Conservation (phyloP, 2,797 vertebrate genomes). For the Meriones psammophilus region DNA sequence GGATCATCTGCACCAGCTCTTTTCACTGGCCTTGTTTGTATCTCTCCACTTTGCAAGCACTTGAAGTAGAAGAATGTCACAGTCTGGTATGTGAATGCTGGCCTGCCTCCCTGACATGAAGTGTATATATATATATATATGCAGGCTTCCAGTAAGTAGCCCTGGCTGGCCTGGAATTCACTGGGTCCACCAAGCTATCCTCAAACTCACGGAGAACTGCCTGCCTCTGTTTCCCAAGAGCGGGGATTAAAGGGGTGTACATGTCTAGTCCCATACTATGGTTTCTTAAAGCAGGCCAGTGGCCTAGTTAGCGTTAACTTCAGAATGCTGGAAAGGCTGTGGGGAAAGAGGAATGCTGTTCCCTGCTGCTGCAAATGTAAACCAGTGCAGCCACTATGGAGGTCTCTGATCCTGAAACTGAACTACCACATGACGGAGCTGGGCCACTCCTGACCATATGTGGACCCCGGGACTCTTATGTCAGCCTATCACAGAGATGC, state of each 20-base stretch:
- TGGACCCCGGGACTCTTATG: too few species aligned
- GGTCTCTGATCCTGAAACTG: background rate
- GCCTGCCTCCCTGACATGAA: background rate
- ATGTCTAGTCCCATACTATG: too few species aligned
- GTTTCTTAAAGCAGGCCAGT: background rate
- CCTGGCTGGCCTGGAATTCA: background rate
- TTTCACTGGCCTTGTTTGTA: background rate
- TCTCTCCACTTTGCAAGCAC: background rate
- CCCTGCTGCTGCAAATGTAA: background rate
- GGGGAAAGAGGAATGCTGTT: background rate
- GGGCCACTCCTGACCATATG: background rate
- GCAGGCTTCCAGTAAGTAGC: background rate
- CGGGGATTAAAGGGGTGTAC: background rate
- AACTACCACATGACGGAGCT: background rate
- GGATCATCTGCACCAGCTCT: rapidly evolving
- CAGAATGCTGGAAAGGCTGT: background rate
- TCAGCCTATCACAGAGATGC: background rate
- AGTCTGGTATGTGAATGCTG: too few species aligned
- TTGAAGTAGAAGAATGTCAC: background rate
- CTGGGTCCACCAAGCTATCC: too few species aligned
- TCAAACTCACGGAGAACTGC: background rate
- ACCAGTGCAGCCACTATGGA: rapidly evolving
- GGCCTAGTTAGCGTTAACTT: background rate
- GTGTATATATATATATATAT: background rate
- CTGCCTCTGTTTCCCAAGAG: background rate